Base-by-base conservation (phyloP, 2,888 invertebrate species). In the Tribolium freemani region DNA sequence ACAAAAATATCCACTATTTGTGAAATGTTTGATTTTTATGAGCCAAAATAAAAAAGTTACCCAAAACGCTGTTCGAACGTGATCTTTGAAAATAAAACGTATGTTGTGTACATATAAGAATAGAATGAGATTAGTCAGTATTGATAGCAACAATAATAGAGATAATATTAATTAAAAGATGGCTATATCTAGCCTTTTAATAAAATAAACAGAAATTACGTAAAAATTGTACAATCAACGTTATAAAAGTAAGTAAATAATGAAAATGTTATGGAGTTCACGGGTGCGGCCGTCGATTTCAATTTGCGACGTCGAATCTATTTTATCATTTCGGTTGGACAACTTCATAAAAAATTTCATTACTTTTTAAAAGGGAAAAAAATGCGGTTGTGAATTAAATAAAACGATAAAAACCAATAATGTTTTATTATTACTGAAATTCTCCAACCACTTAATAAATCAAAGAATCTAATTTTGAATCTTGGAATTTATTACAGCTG, bases 351-450 rank as follows among this genome's bases (percentile, higher is more conserved):
- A 58, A 58, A 44, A 16, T 30, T 56, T 56, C 30, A 26, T 56
- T 56, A n/a, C 56, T n/a, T 56, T 31, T 56, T 31, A 31, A 56
- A 56, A 56, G 31, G 30, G 4, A 31, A 56, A 31, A 56, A 56
- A 56, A 31, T 31, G 56, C 30, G 31, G 56, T 46, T 4, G n/a
- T 8, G 13, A 44, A 58, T 58, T 20, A 58, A 11, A 58, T 21
- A 58, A 58, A 58, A 57, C 57, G 38, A 10, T 57, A 16, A 57
- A 38, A 44, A 58, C 58, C 58, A 58, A 58, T 58, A 58, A 58
- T 10, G 58, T 58, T 58, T 45, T 46, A 58, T 58, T 56, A 31
- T 20, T 10, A 45, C 44, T 10, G 58, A 58, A 20, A 21, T 45
- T 58, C 58, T 13, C 21, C n/a, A 11, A 20, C 46, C 45, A 58